Conservation (phyloP, 2,888 invertebrate species). For the Latrodectus hesperus region DNA sequence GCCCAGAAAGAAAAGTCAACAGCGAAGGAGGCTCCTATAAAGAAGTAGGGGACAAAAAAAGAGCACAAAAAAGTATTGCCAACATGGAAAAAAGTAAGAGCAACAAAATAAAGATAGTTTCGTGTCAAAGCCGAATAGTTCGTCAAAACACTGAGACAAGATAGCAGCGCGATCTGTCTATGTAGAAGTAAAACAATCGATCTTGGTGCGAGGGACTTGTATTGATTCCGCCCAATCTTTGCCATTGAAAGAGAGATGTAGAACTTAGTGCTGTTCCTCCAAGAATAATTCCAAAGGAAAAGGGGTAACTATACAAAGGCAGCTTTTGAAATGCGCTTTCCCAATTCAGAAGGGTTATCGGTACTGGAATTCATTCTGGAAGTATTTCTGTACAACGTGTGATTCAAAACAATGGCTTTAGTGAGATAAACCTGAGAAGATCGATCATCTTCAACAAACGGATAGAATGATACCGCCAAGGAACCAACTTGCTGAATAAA, state of each 20-base stretch:
- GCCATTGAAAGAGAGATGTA: constrained; percentile 47
- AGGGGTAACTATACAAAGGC: constrained; percentile 42
- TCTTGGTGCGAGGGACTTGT: constrained; percentile 28
- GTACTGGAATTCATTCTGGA: constrained; percentile 43
- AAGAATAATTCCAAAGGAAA: constrained; percentile 44
- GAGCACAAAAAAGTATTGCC: constrained; percentile 19
- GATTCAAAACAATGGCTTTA: constrained; percentile 54
- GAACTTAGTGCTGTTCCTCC: background rate
- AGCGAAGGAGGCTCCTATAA: background rate
- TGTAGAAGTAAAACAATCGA: constrained; percentile 66
- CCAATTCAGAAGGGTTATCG: constrained; percentile 60
- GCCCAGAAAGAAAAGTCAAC: background rate
- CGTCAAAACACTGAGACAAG: constrained; percentile 66
- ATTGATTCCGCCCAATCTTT: constrained; percentile 52
- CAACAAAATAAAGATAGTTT: constrained; percentile 43
- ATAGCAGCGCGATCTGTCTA: constrained; percentile 64
- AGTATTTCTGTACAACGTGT: constrained; percentile 36
- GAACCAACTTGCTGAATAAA: constrained; percentile 45
- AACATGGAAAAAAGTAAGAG: constrained; percentile 6
- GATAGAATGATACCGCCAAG: constrained; percentile 54
- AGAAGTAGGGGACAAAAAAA: constrained; percentile 4
- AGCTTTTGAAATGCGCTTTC: constrained; percentile 56
- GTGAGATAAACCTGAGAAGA: constrained; percentile 36
- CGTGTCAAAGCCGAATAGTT: constrained; percentile 52
- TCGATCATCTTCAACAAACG: constrained; percentile 49